Evolutionary conservation across 1,140 invertebrate species (phyloP), one percentile per base, ranked within the genome.

Genomic region (Drosophila suzukii): DNA sequence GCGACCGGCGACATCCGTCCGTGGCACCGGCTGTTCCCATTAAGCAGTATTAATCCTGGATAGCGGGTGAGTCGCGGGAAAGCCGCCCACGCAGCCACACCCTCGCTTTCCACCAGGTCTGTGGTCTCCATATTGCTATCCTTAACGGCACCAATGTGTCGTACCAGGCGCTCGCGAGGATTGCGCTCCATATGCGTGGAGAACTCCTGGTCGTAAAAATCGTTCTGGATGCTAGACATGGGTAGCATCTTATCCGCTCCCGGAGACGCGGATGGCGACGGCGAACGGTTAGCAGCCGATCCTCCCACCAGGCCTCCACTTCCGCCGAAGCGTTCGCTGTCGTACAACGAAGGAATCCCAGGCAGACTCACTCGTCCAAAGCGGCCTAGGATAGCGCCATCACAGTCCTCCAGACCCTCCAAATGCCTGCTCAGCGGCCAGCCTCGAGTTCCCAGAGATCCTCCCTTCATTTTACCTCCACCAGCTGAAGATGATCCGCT

Each of bases 191-290:
- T 85, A 43, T 89, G 84, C 24, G 96, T 95, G 30, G 96, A 95
- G 92, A 98, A 98, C 93, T 98, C 97, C 94, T 98, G 97, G 93
- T 97, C 97, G 81, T 98, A 98, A 91, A 98, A 98, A 4, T 97
- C 97, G 91, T 97, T 94, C 83, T 97, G 96, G n/a, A 96, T 97
- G 4, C 96, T 96, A 15, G 94, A 83, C 13, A 90, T 27, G 0
- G 77, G 36, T 12, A 58, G 51, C 15, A 66, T 15, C 44, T 71
- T 72, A 1, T 71, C 67, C 8, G 15, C 55, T 46, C 43, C 94
- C 93, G 30, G 20, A 20, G 51, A 11, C 10, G 6, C 27, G 6
- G 55, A 2, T 6, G 67, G 30, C 30, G 65, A 66, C 10, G 65
- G 61, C 1, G 65, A 44, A 1, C 65, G 32, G 0, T 10, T 53